phyloP scores from a whole-genome alignment of 2,797 vertebrate genomes.

The Cryptoprocta ferox region DNA sequence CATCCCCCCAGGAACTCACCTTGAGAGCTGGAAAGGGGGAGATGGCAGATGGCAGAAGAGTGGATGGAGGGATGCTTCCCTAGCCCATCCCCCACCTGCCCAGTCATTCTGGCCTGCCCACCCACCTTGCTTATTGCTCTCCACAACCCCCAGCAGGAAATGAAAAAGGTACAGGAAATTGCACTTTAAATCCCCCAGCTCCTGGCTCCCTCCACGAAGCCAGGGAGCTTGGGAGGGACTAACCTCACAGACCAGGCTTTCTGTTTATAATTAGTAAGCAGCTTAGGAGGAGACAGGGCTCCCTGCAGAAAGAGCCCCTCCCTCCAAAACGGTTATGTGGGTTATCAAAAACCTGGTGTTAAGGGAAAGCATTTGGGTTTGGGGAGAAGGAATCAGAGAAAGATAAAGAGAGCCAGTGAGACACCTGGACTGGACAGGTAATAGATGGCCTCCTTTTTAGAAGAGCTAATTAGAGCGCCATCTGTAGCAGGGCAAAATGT shows the following conservation, averaged over 20 bases:
- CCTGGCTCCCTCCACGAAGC: slow-evolving; percentile 67
- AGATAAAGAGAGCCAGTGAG: background rate
- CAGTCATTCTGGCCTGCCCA: slow-evolving; percentile 56
- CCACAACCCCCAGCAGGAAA: slow-evolving; percentile 76
- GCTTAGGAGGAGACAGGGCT: slow-evolving; percentile 10
- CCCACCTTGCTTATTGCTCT: slow-evolving; percentile 76
- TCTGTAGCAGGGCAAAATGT: slow-evolving; percentile 4
- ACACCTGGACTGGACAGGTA: background rate
- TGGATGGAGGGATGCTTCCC: background rate
- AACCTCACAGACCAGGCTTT: slow-evolving; percentile 70
- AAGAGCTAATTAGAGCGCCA: slow-evolving; percentile 48
- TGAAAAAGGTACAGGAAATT: slow-evolving; percentile 83
- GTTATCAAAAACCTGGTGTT: background rate
- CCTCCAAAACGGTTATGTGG: slow-evolving; percentile 32
- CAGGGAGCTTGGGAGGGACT: slow-evolving; percentile 29
- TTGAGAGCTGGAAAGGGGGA: slow-evolving; percentile 23
- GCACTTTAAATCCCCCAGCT: slow-evolving; percentile 79
- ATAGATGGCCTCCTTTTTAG: background rate
- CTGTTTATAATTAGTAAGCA: slow-evolving; percentile 80
- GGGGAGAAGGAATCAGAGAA: slow-evolving; percentile 26
- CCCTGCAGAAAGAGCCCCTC: slow-evolving; percentile 6
- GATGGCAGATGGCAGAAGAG: background rate
- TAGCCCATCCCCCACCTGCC: slow-evolving; percentile 69
- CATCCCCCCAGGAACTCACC: background rate
- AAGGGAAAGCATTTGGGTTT: background rate